Base-by-base conservation (phyloP, 2,888 invertebrate genomes). In the Watsonalla binaria region DNA sequence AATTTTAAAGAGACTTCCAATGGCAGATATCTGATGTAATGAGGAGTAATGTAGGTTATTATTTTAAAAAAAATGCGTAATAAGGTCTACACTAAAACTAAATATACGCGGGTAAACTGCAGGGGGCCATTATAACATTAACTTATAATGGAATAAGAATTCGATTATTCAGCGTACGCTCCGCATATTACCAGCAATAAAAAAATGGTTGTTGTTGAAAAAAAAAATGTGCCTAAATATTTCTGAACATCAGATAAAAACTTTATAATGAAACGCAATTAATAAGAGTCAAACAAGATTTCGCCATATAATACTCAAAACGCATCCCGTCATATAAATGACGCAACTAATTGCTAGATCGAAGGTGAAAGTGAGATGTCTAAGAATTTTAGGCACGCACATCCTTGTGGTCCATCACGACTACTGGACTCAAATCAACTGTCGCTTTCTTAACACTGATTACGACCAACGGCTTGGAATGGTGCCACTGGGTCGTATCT, bases 321-420 rank as follows among this genome's bases (percentile, higher is more conserved):
- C 52, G 66, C 11, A 67, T 68, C 61, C 57, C 58, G 50, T 53
- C 54, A 53, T 68, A 70, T 68, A 66, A 61, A 42, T 42, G 8
- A 42, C 42, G 42, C 42, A 42, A 42, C 42, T 42, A 42, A 42
- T 42, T 47, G 61, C 58, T 57, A 55, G 64, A 63, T 63, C 60
- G 53, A 46, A 60, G 63, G 72, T 65, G 77, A 77, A 77, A 77
- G 76, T 58, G 55, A 58, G 58, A 54, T 58, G 58, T 50, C 55
- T 63, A 67, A 65, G 73, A 66, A 76, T 71, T 65, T 61, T 37
- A 54, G 58, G 60, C 66, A 70, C 74, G 70, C 61, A 65, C 68
- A 75, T 76, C 75, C 68, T 77, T 55, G 68, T 68, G 54, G 60
- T 57, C 54, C 52, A 68, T 64, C 60, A 11, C 11, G 11, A 42